phyloP scores from a whole-genome alignment of 2,113 vertebrate genomes.

The Formicarius rufipectus region DNA sequence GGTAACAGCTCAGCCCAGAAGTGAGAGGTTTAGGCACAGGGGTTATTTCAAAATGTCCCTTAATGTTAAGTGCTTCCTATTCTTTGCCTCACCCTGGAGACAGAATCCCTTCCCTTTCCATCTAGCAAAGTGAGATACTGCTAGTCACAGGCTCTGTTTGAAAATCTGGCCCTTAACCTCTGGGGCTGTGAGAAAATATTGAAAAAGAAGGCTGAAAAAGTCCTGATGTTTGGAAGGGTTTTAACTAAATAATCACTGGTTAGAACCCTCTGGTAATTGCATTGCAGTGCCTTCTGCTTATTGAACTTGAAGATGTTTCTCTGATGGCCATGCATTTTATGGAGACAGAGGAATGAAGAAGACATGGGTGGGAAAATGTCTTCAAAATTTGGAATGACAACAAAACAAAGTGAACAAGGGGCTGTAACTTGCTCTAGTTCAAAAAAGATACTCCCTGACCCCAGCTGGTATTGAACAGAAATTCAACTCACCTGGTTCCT shows the following conservation, averaged over 20 bases:
- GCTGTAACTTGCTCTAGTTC: neutral
- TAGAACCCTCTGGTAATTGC: neutral
- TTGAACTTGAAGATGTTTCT: neutral
- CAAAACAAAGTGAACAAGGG: neutral
- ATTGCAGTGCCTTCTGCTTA: neutral
- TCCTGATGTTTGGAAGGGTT: neutral
- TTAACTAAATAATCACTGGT: neutral
- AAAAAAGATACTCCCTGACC: neutral
- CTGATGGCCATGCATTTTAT: rapidly evolving
- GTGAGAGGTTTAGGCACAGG: neutral
- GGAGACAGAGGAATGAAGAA: neutral
- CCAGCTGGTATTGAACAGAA: neutral
- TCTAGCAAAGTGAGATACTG: neutral
- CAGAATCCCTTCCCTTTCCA: neutral
- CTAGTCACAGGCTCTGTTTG: neutral
- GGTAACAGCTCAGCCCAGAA: neutral
- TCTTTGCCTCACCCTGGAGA: neutral
- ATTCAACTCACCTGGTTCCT: neutral
- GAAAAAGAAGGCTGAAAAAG: neutral
- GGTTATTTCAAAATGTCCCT: neutral
- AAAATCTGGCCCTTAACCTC: conserved; percentile 7
- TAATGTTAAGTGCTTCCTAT: neutral
- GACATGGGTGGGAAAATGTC: neutral
- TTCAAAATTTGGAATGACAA: neutral
- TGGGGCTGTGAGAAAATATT: neutral